These are phyloP conservation scores for Astreopora myriophthalma DNA, from an alignment of 64 coral and sea anemone genomes.

Conservation along the genomic window DNA sequence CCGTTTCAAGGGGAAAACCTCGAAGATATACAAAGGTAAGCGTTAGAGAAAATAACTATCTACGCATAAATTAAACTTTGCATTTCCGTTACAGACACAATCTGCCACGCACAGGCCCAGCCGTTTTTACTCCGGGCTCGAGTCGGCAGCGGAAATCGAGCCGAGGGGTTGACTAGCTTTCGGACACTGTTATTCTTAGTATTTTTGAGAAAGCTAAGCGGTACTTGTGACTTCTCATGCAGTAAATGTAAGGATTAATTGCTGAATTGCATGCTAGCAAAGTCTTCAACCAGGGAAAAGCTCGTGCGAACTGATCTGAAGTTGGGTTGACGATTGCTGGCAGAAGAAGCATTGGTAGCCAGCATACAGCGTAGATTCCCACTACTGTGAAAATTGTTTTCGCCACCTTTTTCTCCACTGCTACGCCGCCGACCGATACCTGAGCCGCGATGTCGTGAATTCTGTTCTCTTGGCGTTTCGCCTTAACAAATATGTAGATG, in stretches of 20 bases:
- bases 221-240: slow-evolving; percentile 5
- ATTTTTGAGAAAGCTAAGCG: not conserved
- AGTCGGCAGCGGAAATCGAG: too few species aligned
- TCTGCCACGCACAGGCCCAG: too few species aligned
- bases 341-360: slow-evolving; percentile 1
- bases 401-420: slow-evolving; percentile 1
- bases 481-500: slow-evolving; percentile 7
- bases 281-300: not conserved
- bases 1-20: too few species aligned
- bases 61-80: too few species aligned
- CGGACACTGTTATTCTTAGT: not conserved
- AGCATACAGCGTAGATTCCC: not conserved
- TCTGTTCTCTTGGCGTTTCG: slow-evolving; percentile 19
- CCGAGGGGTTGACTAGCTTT: too few species aligned
- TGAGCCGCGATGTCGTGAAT: not conserved
- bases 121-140: too few species aligned
- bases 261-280: slow-evolving; percentile 9
- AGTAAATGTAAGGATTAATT: slow-evolving; percentile 32
- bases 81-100: too few species aligned
- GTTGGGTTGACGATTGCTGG: not conserved
- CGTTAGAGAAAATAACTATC: too few species aligned
- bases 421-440: not conserved
- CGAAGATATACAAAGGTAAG: too few species aligned
- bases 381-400: slow-evolving; percentile 42
- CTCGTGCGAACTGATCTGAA: not conserved